Evolutionary conservation across 2,888 invertebrate species (phyloP).

Genomic region (Agrochola circellaris): DNA sequence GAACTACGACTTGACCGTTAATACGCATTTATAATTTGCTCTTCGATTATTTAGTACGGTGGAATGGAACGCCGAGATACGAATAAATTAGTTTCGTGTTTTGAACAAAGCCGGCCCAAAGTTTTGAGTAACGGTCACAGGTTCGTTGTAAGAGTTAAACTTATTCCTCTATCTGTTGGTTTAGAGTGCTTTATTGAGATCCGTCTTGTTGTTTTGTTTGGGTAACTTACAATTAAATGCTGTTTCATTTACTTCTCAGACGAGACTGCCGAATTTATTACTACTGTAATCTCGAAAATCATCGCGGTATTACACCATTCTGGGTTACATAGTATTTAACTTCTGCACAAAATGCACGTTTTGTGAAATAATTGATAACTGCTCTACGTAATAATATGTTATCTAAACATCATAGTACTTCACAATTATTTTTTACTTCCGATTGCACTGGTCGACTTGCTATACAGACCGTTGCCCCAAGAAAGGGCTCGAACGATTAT

Average conservation of each 20-base stretch:
- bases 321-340: background rate
- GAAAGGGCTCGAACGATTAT: constrained; percentile 27
- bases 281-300: constrained; percentile 11
- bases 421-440: background rate
- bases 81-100: constrained; percentile 91
- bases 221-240: constrained; percentile 74
- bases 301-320: background rate
- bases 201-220: constrained; percentile 80
- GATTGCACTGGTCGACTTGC: background rate
- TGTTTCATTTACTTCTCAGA: constrained; percentile 56
- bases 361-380: background rate
- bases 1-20: constrained; percentile 91
- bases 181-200: constrained; percentile 78
- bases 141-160: constrained; percentile 86
- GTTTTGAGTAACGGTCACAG: constrained; percentile 89
- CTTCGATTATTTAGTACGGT: constrained; percentile 89
- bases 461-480: constrained; percentile 32
- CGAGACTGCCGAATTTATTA: constrained; percentile 25
- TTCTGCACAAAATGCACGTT: background rate
- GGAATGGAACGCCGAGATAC: constrained; percentile 85
- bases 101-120: constrained; percentile 88
- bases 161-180: constrained; percentile 80
- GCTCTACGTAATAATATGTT: background rate
- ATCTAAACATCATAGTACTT: background rate
- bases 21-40: constrained; percentile 90